phyloP scores from a whole-genome alignment of 2,113 vertebrate genomes.

The Sturnus vulgaris region DNA sequence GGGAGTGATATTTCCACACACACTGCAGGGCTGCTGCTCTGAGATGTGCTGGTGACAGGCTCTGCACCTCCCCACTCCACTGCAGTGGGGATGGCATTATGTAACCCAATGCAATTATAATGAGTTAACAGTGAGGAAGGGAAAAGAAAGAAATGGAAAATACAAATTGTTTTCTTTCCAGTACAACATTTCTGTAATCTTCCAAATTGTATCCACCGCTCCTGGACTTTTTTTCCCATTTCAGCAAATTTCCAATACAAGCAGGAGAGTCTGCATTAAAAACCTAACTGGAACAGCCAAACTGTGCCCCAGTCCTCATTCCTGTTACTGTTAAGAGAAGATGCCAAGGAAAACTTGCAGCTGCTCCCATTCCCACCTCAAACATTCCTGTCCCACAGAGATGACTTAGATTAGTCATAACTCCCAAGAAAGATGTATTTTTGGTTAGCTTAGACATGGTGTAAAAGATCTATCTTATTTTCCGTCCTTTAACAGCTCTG shows the following conservation, averaged over 20 bases:
- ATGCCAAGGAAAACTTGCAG: neutral
- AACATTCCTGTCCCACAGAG: neutral
- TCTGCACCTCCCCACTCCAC: neutral
- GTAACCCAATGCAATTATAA: neutral
- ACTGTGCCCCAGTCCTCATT: neutral
- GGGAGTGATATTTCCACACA: accelerated
- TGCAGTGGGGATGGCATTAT: neutral
- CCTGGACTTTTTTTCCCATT: neutral
- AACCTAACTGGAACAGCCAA: neutral
- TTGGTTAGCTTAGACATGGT: neutral
- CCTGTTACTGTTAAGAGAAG: neutral
- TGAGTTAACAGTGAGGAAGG: neutral
- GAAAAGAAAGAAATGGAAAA: neutral
- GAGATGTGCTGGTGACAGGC: accelerated
- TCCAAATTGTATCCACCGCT: neutral
- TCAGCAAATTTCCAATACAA: neutral
- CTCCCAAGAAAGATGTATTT: neutral
- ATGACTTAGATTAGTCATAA: neutral
- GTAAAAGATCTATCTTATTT: neutral
- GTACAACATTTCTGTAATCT: neutral
- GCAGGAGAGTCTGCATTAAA: neutral
- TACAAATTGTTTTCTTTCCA: neutral
- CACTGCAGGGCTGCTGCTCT: accelerated
- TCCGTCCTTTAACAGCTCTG: neutral
- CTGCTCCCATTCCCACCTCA: neutral